A percentile compares a stretch with the other conserved stretches of the same genome.
Evolutionary conservation across 2,797 vertebrate genomes (phyloP).

Genomic region (Phylloscopus collybita): DNA sequence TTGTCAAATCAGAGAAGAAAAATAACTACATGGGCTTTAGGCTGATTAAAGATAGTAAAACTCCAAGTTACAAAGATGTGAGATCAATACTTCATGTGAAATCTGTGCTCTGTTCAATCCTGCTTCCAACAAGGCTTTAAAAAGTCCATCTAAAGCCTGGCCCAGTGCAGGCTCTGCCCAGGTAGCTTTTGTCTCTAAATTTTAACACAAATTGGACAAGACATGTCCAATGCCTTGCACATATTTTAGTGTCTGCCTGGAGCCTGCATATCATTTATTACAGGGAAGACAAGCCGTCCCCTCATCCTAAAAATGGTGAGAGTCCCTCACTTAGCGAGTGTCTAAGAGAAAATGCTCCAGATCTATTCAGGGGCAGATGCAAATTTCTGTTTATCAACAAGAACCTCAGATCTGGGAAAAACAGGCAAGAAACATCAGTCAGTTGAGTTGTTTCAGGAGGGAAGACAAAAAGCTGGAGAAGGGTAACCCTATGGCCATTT

Average conservation of each 20-base stretch:
- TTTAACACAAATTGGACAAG: conserved; percentile 1
- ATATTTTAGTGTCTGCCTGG: not conserved
- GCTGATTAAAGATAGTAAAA: not conserved
- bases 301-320: not conserved
- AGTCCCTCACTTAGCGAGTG: not conserved
- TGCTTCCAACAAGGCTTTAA: not conserved
- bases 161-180: not conserved
- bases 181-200: not conserved
- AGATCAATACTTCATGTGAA: not conserved
- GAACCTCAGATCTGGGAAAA: not conserved
- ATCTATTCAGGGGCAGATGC: not conserved
- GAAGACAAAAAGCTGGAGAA: not conserved
- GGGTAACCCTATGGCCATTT: fast-evolving
- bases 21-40: not conserved
- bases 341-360: not conserved
- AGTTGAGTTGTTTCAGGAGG: not conserved
- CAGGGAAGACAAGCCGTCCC: not conserved
- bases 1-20: conserved; percentile 7
- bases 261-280: not conserved
- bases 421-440: not conserved
- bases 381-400: not conserved
- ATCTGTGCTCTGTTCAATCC: not conserved
- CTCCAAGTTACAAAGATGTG: not conserved
- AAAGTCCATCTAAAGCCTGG: not conserved
- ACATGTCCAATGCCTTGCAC: not conserved